phyloP scores from a whole-genome alignment of 2,113 vertebrate genomes.

The Lagenorhynchus albirostris region DNA sequence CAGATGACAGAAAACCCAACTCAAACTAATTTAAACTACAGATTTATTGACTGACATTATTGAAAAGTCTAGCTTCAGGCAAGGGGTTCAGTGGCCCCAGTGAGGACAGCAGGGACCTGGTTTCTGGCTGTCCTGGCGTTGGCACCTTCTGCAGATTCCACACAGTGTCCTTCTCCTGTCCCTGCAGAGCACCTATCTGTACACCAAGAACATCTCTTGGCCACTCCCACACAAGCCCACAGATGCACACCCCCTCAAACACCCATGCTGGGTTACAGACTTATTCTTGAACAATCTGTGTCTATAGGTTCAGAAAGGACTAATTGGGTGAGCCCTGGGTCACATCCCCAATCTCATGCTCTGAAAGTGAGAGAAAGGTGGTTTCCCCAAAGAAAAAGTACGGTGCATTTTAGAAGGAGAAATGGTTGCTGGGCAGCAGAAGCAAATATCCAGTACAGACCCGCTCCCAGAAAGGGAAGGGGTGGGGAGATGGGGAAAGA shows the following conservation, averaged over 20 bases:
- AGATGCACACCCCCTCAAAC: not conserved
- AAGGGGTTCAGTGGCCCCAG: not conserved
- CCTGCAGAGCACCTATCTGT: not conserved
- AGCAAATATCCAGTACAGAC: not conserved
- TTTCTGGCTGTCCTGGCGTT: not conserved
- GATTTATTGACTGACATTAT: not conserved
- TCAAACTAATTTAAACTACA: not conserved
- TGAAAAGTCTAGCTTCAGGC: not conserved
- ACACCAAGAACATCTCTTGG: not conserved
- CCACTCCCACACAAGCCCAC: not conserved
- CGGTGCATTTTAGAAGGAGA: not conserved
- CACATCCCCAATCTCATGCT: not conserved
- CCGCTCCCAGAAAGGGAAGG: not conserved
- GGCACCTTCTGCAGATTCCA: not conserved
- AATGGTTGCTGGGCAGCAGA: not conserved
- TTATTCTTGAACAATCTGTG: not conserved
- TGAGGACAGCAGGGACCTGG: not conserved
- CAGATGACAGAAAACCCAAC: not conserved
- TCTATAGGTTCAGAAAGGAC: not conserved
- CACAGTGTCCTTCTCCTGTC: accelerated
- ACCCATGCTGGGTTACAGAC: not conserved
- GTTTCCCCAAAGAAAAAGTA: not conserved
- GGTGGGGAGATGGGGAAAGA: not conserved
- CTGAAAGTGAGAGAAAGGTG: not conserved
- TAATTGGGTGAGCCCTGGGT: not conserved